Evolutionary conservation across 2,888 invertebrate genomes (phyloP).

Genomic region (Acronicta aceris): DNA sequence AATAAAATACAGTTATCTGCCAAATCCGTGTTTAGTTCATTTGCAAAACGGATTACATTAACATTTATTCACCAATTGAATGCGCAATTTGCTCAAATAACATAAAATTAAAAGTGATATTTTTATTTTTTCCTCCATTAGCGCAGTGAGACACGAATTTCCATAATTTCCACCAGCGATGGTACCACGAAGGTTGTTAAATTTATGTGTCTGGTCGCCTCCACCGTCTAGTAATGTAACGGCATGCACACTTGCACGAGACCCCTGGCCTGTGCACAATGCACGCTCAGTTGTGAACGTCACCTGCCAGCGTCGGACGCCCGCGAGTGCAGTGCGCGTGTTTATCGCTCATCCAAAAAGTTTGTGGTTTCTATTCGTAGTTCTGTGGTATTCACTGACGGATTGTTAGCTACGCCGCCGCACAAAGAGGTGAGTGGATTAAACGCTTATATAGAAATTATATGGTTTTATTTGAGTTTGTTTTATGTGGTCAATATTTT

Average conservation of each 20-base stretch:
- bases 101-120: no score
- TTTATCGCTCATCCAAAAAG: slow-evolving; percentile 55
- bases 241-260: slow-evolving; percentile 36
- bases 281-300: slow-evolving; percentile 55
- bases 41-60: no score
- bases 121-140: slow-evolving; percentile 12
- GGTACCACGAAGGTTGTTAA: slow-evolving; percentile 58
- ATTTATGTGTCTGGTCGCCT: slow-evolving; percentile 65
- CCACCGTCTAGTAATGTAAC: slow-evolving; percentile 43
- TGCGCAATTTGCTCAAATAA: no score
- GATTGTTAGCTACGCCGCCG: slow-evolving; percentile 45
- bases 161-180: slow-evolving; percentile 51
- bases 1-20: no score
- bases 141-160: slow-evolving; percentile 47
- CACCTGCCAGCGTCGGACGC: slow-evolving; percentile 37
- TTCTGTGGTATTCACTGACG: slow-evolving; percentile 53
- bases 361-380: slow-evolving; percentile 49
- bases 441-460: slow-evolving; percentile 18
- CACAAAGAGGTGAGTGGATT: slow-evolving; percentile 50
- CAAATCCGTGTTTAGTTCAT: no score
- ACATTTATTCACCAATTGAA: no score
- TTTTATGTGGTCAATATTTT: slow-evolving; percentile 9
- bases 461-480: slow-evolving; percentile 7
- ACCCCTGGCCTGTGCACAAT: slow-evolving; percentile 47
- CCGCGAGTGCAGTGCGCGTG: slow-evolving; percentile 18